Evolutionary conservation across 2,797 vertebrate species (phyloP).

Genomic region (Cryptoblepharus egeriae): DNA sequence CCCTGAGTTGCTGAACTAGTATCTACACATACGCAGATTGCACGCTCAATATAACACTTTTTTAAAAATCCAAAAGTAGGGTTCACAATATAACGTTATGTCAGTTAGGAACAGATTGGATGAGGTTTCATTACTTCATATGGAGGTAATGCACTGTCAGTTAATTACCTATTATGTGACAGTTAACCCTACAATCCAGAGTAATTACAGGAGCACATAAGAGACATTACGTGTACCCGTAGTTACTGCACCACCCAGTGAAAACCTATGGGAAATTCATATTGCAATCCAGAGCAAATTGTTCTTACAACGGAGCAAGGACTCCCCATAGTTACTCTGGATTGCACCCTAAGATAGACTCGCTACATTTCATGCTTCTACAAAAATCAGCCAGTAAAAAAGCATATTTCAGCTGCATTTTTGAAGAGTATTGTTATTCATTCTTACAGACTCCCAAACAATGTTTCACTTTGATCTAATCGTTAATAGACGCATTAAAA

Average conservation of each 20-base stretch:
- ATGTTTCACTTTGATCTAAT: background rate
- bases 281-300: too few species aligned
- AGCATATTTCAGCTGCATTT: background rate
- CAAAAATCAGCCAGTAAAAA: background rate
- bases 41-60: background rate
- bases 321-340: too few species aligned
- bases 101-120: background rate
- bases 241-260: too few species aligned
- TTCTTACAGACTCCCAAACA: background rate
- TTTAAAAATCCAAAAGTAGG: background rate
- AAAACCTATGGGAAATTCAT: too few species aligned
- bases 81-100: background rate
- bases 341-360: constrained; percentile 19
- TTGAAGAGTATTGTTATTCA: background rate
- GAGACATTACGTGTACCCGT: too few species aligned
- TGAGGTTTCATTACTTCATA: constrained; percentile 7
- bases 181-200: too few species aligned
- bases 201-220: too few species aligned
- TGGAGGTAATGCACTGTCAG: background rate
- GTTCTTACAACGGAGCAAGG: too few species aligned
- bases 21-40: background rate
- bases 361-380: background rate
- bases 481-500: background rate
- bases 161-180: constrained; percentile 32
- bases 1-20: too few species aligned